phyloP scores from a whole-genome alignment of 1,140 invertebrate genomes.

The Pinna nobilis region DNA sequence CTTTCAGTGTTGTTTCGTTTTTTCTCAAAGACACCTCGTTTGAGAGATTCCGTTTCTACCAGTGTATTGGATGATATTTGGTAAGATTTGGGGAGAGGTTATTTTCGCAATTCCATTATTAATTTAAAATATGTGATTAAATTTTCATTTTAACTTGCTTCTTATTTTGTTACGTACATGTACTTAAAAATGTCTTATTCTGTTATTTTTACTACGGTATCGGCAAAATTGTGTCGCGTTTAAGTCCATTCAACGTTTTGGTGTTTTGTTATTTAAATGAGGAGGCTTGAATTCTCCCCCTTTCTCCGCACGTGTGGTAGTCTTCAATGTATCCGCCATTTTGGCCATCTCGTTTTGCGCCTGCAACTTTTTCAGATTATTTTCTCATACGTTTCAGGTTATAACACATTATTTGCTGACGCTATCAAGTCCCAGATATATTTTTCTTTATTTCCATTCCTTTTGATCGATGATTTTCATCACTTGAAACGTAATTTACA shows the following conservation, averaged over 20 bases:
- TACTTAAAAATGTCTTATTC: neutral
- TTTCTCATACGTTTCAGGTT: slow-evolving; percentile 13
- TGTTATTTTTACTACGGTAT: neutral
- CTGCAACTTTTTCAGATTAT: slow-evolving; percentile 7
- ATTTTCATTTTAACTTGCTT: neutral
- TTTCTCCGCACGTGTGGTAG: slow-evolving; percentile 18
- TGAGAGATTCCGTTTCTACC: neutral
- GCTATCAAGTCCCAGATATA: neutral
- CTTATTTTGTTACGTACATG: neutral
- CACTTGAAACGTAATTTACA: neutral
- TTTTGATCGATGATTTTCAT: neutral
- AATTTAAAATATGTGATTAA: neutral
- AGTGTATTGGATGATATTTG: neutral
- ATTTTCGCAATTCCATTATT: neutral
- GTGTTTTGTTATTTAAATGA: slow-evolving; percentile 14
- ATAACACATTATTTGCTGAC: neutral
- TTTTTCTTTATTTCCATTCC: neutral
- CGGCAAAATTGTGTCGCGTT: too few relatives aligned
- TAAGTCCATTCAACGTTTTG: slow-evolving; percentile 11
- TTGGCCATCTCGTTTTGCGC: neutral
- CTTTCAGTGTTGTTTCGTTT: neutral
- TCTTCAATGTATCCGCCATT: slow-evolving; percentile 13
- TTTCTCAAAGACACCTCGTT: neutral
- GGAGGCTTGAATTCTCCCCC: slow-evolving; percentile 22
- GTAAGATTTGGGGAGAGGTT: too few relatives aligned